phyloP scores from a whole-genome alignment of 2,113 vertebrate species.

The Stomatorhinus ivindoensis region DNA sequence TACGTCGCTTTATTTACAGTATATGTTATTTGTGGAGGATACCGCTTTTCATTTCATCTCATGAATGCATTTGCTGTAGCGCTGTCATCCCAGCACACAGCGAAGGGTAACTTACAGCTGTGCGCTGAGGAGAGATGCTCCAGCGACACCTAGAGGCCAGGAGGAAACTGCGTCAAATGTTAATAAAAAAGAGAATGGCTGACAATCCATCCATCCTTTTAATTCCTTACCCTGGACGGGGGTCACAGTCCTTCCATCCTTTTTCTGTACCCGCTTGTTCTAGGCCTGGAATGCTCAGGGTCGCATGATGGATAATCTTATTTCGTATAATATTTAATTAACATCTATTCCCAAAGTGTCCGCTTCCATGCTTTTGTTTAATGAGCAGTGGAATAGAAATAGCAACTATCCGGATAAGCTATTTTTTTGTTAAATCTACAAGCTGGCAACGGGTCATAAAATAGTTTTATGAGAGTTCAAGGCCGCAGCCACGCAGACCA shows the following conservation, averaged over 20 bases:
- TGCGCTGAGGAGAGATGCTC: background rate
- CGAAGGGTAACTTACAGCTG: background rate
- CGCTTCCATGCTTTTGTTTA: background rate
- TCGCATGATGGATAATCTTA: background rate
- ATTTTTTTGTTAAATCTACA: background rate
- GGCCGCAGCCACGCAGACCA: too few relatives aligned
- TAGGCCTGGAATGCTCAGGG: background rate
- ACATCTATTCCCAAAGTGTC: background rate
- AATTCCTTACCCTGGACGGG: background rate
- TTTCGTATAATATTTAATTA: background rate
- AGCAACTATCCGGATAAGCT: background rate
- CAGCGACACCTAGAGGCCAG: background rate
- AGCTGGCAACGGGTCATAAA: background rate
- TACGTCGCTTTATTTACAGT: background rate
- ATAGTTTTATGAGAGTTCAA: background rate
- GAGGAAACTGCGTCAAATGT: background rate
- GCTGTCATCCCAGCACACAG: conserved; percentile 36
- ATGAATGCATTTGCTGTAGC: conserved; percentile 18
- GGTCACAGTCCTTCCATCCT: background rate
- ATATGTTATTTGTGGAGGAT: background rate
- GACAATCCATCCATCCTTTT: background rate
- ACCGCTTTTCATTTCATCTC: conserved; percentile 15
- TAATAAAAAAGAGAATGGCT: background rate
- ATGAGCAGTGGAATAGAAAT: background rate
- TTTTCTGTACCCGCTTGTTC: background rate